Percentiles rank a stretch among this genome's conserved stretches.
phyloP scores from a whole-genome alignment of 2,113 vertebrate genomes.

The Istiophorus platypterus region DNA sequence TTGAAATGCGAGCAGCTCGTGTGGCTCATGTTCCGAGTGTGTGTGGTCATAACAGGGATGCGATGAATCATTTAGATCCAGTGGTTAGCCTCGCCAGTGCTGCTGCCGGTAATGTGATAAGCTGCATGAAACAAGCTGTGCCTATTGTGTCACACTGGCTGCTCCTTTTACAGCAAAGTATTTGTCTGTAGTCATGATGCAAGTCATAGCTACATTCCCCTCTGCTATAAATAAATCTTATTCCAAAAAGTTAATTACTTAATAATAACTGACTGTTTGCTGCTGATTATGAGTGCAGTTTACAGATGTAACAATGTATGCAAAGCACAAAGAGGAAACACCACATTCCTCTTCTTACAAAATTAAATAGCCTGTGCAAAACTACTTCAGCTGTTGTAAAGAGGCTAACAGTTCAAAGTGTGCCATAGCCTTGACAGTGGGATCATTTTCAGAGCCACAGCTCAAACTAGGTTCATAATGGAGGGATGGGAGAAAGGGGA shows the following conservation, averaged over 20 bases:
- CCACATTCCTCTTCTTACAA: not conserved
- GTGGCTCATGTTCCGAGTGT: slow-evolving; percentile 11
- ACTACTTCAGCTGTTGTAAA: not conserved
- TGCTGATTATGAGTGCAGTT: not conserved
- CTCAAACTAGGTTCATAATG: slow-evolving; percentile 13
- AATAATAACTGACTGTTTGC: not conserved
- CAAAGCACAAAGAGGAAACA: not conserved
- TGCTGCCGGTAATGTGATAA: slow-evolving; percentile 52
- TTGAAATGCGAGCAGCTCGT: not conserved
- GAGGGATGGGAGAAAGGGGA: not conserved
- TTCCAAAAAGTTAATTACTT: not conserved
- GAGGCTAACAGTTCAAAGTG: not conserved
- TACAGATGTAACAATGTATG: not conserved
- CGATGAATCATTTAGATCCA: slow-evolving; percentile 69
- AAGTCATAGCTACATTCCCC: not conserved
- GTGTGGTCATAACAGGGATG: not conserved
- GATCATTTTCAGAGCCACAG: slow-evolving; percentile 2
- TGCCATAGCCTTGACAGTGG: not conserved
- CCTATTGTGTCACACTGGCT: slow-evolving; percentile 20
- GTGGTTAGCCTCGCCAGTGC: not conserved
- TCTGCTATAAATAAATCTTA: not conserved
- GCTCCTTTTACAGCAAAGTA: slow-evolving; percentile 18
- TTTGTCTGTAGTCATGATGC: slow-evolving; percentile 7
- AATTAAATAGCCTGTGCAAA: not conserved
- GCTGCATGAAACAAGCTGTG: slow-evolving; percentile 3